Base-by-base conservation (phyloP, 1,140 invertebrate genomes). In the Neodiprion fabricii region DNA sequence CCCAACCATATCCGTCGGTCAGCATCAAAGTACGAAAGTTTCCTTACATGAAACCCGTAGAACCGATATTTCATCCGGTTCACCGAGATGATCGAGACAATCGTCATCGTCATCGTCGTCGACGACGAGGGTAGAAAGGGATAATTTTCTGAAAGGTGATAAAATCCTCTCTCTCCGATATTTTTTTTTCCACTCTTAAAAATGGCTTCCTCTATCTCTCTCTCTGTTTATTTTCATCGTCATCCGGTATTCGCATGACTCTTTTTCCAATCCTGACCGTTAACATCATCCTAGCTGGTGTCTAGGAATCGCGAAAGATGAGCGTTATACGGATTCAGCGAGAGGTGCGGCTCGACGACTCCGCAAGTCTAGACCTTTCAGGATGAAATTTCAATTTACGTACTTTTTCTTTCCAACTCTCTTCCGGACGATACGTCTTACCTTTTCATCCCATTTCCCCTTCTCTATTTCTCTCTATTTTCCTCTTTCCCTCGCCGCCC, bases 361-460 rank as follows among this genome's bases (percentile, higher is more conserved):
- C n/a, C 7, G 11, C 11, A 61, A 61, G 53, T 61, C 53, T 61
- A 61, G 53, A 61, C 7, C n/a, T 61, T 61, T 8, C 53, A 61
- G 53, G 53, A n/a, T 61, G n/a, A 61, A 61, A 61, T 61, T 61
- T 61, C 53, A 61, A 61, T 61, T n/a, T 61, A 61, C 53, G 53
- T 61, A 61, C 53, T 61, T 61, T 8, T 61, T 61, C 53, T 61
- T 61, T 61, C n/a, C 53, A 61, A 61, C 53, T 61, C 0, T 61
- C 53, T 61, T 61, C 53, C 53, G 53, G 53, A 61, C 11, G 53
- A 61, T 61, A 61, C 53, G 53, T 61, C 53, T 61, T 12, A 61
- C 53, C 53, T 61, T 61, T 61, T 61, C 53, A 61, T 61, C 53
- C 53, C 53, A 1, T 11, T 61, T n/a, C 53, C 53, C 3, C 53